A percentile compares a stretch with the other conserved stretches of the same genome.
Evolutionary conservation across 37 sponge, comb jelly and placozoan genomes (phyloP).

Genomic region (Eunapius fragilis): DNA sequence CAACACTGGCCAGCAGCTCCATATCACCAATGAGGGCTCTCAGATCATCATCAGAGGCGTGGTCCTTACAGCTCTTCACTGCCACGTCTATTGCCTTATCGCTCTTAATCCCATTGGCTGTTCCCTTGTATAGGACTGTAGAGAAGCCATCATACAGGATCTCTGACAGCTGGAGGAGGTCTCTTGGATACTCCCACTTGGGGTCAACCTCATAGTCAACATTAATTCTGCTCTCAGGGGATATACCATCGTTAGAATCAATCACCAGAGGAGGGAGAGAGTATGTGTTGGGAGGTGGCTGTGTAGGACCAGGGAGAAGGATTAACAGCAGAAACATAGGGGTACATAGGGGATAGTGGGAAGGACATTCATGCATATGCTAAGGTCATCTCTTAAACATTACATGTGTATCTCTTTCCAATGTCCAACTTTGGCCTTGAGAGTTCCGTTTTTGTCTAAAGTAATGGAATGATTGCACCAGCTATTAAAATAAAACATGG

Average conservation of each 20-base stretch:
- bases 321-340: too few relatives aligned
- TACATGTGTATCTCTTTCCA: too few relatives aligned
- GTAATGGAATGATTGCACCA: too few relatives aligned
- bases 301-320: background rate
- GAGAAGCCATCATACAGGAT: constrained; percentile 44
- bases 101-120: constrained; percentile 28
- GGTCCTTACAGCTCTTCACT: constrained; percentile 35
- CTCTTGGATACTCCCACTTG: constrained; percentile 49
- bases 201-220: constrained; percentile 35
- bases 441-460: background rate
- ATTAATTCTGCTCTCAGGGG: background rate
- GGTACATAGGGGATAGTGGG: too few relatives aligned
- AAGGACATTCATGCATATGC: background rate
- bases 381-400: background rate
- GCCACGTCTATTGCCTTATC: constrained; percentile 50
- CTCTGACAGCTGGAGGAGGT: constrained; percentile 43
- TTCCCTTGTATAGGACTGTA: constrained; percentile 54
- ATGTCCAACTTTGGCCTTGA: background rate
- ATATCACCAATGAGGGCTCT: constrained; percentile 53
- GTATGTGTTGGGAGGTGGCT: background rate
- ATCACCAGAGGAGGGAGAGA: background rate
- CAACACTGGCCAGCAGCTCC: constrained; percentile 52
- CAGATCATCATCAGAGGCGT: constrained; percentile 56
- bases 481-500: too few relatives aligned
- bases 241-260: background rate